Percentiles rank a stretch among this genome's conserved stretches.
These are phyloP conservation scores for Ptychobarbus kaznakovi DNA, from an alignment of 2,797 vertebrate species.

Conservation along the genomic window DNA sequence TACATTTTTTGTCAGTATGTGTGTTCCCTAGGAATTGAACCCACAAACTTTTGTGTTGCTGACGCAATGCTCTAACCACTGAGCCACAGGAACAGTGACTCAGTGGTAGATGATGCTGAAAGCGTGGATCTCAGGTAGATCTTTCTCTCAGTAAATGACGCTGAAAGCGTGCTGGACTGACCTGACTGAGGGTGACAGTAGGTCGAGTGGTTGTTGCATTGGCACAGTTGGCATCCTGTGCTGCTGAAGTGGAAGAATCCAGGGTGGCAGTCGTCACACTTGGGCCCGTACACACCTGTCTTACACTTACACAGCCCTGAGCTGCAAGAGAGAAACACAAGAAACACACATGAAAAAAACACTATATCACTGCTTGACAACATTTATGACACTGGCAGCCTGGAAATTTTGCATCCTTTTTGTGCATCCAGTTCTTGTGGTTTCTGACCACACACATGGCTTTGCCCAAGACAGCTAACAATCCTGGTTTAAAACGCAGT, in stretches of 20 bases:
- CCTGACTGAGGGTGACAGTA: conserved; percentile 85
- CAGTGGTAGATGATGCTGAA: too few relatives aligned
- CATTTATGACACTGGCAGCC: not conserved
- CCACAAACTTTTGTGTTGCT: too few relatives aligned
- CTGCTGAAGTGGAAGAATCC: conserved; percentile 86
- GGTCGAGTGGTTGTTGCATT: conserved; percentile 86
- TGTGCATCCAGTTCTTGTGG: not conserved
- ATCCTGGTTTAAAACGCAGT: conserved; percentile 22
- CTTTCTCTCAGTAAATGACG: not conserved
- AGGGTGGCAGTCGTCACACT: conserved; percentile 87
- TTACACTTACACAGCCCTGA: conserved; percentile 89
- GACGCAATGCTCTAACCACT: too few relatives aligned
- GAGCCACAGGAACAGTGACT: too few relatives aligned
- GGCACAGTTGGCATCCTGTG: conserved; percentile 84
- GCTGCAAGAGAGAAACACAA: conserved; percentile 32
- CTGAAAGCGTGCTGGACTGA: conserved; percentile 63
- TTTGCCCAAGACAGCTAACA: conserved; percentile 36
- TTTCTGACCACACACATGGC: not conserved
- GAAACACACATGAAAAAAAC: not conserved
- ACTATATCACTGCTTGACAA: not conserved
- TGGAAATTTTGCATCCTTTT: not conserved
- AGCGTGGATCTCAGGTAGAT: too few relatives aligned
- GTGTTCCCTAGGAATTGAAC: too few relatives aligned
- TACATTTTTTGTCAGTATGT: too few relatives aligned
- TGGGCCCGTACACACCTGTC: conserved; percentile 81